A percentile compares a stretch with the other conserved stretches of the same genome.
These are phyloP conservation scores for Anguilla pacifica DNA, from an alignment of 2,797 vertebrate genomes.

Conservation along the genomic window DNA sequence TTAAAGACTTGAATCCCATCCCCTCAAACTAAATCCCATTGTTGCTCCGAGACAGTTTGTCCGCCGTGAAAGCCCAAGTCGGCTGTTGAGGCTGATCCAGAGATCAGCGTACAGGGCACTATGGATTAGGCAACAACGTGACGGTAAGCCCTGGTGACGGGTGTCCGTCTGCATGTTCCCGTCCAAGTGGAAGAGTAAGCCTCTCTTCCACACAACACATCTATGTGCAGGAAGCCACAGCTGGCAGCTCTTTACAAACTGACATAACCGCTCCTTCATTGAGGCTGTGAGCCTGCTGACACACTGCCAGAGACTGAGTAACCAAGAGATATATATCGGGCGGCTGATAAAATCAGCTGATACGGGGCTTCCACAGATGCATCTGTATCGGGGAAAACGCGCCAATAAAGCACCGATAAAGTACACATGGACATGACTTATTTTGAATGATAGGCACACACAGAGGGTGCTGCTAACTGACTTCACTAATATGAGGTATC, in stretches of 20 bases:
- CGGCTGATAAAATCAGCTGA: too few species aligned
- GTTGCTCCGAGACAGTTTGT: not conserved
- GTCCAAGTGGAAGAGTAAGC: not conserved
- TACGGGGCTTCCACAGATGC: too few species aligned
- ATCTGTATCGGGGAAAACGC: too few species aligned
- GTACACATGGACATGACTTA: too few species aligned
- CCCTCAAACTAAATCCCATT: not conserved
- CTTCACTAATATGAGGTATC: too few species aligned
- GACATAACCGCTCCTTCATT: not conserved
- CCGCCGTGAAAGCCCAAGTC: not conserved
- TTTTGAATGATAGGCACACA: too few species aligned
- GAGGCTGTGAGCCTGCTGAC: not conserved
- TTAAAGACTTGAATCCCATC: not conserved
- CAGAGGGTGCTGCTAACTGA: too few species aligned
- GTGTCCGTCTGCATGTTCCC: not conserved
- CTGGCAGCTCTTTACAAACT: not conserved
- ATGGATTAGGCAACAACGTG: slow-evolving; percentile 36
- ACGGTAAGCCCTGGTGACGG: slow-evolving; percentile 20
- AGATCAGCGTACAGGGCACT: slow-evolving; percentile 1
- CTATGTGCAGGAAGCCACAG: not conserved
- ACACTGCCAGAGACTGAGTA: not conserved
- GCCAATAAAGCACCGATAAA: too few species aligned
- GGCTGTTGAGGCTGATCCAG: slow-evolving; percentile 24
- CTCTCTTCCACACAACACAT: not conserved
- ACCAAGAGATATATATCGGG: too few species aligned